phyloP scores from a whole-genome alignment of 92 coral and sea anemone genomes.

The Parazoanthus atlanticus region DNA sequence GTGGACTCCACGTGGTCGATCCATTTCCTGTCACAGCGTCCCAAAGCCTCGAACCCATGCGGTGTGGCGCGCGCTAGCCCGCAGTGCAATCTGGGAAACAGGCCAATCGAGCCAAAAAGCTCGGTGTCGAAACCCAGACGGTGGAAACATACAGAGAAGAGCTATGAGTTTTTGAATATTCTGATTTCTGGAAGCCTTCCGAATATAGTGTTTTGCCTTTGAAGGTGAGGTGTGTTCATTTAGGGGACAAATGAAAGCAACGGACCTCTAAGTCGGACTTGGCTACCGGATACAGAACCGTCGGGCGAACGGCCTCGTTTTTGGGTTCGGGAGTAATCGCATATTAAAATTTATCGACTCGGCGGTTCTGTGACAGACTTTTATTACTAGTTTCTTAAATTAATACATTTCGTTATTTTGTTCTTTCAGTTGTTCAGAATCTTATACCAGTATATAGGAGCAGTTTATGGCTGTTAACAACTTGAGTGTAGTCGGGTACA shows the following conservation, averaged over 20 bases:
- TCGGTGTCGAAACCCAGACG: conserved; percentile 16
- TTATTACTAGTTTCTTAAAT: neutral
- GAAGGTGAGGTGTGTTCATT: conserved; percentile 36
- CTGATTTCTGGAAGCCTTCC: neutral
- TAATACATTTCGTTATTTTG: neutral
- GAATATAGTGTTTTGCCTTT: neutral
- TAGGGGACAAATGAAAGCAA: conserved; percentile 23
- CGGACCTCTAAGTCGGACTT: conserved; percentile 9
- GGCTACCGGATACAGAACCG: conserved; percentile 38
- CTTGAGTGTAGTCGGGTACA: neutral
- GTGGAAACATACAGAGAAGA: neutral
- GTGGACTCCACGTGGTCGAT: conserved; percentile 26
- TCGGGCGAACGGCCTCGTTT: conserved; percentile 19
- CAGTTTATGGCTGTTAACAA: neutral
- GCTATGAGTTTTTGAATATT: neutral
- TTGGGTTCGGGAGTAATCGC: conserved; percentile 22
- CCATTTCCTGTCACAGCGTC: neutral
- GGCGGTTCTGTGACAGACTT: neutral
- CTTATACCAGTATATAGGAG: neutral
- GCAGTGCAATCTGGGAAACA: conserved; percentile 33
- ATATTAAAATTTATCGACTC: neutral
- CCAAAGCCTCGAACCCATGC: conserved; percentile 40
- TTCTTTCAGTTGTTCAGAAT: neutral
- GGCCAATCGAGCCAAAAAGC: conserved; percentile 19
- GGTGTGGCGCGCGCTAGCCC: neutral